Evolutionary conservation across 2,797 vertebrate genomes (phyloP).

Genomic region (Notamacropus eugenii): DNA sequence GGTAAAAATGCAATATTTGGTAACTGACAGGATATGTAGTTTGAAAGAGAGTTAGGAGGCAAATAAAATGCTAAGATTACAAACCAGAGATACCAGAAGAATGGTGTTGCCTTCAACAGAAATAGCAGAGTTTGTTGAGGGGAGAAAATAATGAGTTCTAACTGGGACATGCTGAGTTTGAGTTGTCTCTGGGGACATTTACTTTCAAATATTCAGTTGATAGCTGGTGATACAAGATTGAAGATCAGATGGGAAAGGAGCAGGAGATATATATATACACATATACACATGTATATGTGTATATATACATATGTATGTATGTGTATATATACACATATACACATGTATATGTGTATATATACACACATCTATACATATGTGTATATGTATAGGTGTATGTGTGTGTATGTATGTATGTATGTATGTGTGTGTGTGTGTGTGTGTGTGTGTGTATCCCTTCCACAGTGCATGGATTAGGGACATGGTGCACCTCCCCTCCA

Average conservation of each 20-base stretch:
- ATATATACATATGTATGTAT: too few relatives aligned
- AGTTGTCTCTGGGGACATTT: background rate
- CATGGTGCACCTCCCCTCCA: too few relatives aligned
- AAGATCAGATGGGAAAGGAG: background rate
- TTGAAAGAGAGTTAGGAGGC: background rate
- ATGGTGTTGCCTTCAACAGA: background rate
- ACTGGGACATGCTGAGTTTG: background rate
- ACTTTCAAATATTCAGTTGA: background rate
- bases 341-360: too few relatives aligned
- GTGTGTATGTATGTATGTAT: too few relatives aligned
- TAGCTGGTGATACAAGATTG: background rate
- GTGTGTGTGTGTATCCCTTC: too few relatives aligned
- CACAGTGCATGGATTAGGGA: too few relatives aligned
- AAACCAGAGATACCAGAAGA: background rate
- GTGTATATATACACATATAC: too few relatives aligned
- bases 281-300: too few relatives aligned
- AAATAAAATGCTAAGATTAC: background rate
- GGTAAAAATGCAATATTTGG: background rate
- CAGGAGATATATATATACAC: too few relatives aligned
- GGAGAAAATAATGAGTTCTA: background rate
- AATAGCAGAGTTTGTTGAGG: background rate
- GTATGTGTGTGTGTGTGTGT: too few relatives aligned
- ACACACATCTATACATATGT: too few relatives aligned
- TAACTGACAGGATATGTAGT: background rate
- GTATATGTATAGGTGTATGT: too few relatives aligned